Percentiles rank a stretch among this genome's conserved stretches.
phyloP scores from a whole-genome alignment of 2,888 invertebrate genomes.

The Helicoverpa assulta region DNA sequence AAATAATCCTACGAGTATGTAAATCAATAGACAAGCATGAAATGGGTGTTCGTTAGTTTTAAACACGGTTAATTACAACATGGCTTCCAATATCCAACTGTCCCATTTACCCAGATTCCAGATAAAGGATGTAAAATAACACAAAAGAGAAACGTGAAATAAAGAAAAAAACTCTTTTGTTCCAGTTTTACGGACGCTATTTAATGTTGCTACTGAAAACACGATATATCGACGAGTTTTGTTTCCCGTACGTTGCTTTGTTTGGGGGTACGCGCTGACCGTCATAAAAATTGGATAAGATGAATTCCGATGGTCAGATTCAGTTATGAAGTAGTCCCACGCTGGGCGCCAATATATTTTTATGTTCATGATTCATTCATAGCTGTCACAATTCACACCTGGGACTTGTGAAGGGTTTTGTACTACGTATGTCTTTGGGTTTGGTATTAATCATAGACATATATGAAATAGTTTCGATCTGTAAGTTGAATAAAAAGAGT shows the following conservation, averaged over 20 bases:
- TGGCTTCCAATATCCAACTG: conserved; percentile 33
- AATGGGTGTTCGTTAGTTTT: not conserved
- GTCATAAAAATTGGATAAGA: conserved; percentile 46
- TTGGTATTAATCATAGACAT: no score
- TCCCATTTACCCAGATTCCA: conserved; percentile 35
- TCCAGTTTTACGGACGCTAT: conserved; percentile 39
- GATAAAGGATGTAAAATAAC: conserved; percentile 39
- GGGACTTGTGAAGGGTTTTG: conserved; percentile 14
- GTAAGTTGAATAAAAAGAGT: not conserved
- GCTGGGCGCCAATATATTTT: conserved; percentile 55
- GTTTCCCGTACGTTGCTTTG: conserved; percentile 43
- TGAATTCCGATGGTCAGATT: conserved; percentile 41
- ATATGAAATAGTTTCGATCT: not conserved
- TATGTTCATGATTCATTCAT: conserved; percentile 51
- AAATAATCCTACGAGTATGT: not conserved
- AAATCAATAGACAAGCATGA: not conserved
- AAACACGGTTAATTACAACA: conserved; percentile 24
- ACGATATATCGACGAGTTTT: conserved; percentile 46
- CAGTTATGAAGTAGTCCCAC: conserved; percentile 38
- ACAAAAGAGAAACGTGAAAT: conserved; percentile 38
- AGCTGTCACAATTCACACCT: conserved; percentile 46
- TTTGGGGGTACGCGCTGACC: conserved; percentile 44
- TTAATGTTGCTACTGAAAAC: conserved; percentile 43
- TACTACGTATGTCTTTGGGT: not conserved
- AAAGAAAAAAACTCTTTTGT: conserved; percentile 46